Base-by-base conservation (phyloP, 1,140 invertebrate genomes). In the Planococcus citri region DNA sequence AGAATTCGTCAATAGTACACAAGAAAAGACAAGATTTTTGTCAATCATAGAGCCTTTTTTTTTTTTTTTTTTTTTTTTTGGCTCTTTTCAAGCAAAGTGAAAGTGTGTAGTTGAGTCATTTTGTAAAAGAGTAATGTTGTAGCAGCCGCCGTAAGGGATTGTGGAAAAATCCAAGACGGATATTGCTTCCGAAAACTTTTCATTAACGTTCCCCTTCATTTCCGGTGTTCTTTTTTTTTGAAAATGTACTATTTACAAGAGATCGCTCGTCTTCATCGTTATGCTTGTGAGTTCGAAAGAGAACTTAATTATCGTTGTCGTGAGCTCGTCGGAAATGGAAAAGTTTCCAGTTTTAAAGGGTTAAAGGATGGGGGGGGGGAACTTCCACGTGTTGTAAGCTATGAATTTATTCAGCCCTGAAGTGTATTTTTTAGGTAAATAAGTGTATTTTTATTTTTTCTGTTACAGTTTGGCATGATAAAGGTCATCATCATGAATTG, bases 381-480 rank as follows among this genome's bases (percentile, higher is more conserved):
- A n/a, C n/a, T n/a, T n/a, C n/a, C n/a, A 37, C 33, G 33, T 37
- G 33, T 37, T 8, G 33, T n/a, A n/a, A n/a, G n/a, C n/a, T n/a
- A n/a, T n/a, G n/a, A n/a, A n/a, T n/a, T n/a, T n/a, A n/a, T n/a
- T n/a, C n/a, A n/a, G n/a, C n/a, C n/a, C n/a, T n/a, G n/a, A n/a
- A n/a, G n/a, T n/a, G n/a, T n/a, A n/a, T n/a, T n/a, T n/a, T n/a
- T 33, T 33, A 9, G 3, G 6, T 51, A 51, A 51, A 51, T 51
- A n/a, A 6, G 41, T 51, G 41, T 17, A 17, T 51, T 51, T 51
- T 51, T 51, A 3, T 51, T 51, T 2, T 51, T 51, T 51, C n/a
- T 17, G 10, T 79, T 77, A 25, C 80, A 88, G 87, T 88, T 80
- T 92, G 90, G 90, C 86, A 88, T 77, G 86, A 86, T 76, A 82